Evolutionary conservation across 2,113 vertebrate species (phyloP).

Genomic region (Corydoras maculifer): DNA sequence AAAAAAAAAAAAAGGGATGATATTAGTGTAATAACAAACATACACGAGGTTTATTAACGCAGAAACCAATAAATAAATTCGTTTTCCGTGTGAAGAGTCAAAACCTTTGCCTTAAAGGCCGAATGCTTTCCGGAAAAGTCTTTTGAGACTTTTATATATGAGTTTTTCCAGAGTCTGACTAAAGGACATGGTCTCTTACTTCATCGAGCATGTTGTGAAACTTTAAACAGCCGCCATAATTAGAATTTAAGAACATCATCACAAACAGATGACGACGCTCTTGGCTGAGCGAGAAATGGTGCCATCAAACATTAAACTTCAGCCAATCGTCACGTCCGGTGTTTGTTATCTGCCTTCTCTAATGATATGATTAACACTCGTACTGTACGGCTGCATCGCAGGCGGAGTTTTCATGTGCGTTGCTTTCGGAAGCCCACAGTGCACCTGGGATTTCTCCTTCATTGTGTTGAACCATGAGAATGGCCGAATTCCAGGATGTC

Average conservation of each 20-base stretch:
- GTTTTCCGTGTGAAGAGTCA: no score
- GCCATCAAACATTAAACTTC: constrained; percentile 3
- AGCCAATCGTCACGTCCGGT: background rate
- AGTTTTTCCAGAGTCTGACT: constrained; percentile 20
- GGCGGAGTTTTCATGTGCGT: background rate
- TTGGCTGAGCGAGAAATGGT: background rate
- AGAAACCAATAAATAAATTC: no score
- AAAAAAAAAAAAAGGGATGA: constrained; percentile 12
- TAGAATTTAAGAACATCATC: background rate
- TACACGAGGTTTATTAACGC: no score
- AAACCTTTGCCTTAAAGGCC: background rate
- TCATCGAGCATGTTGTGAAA: constrained; percentile 5
- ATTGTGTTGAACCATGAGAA: constrained; percentile 29
- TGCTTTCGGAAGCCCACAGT: constrained; percentile 4
- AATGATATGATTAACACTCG: no score
- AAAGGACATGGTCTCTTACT: background rate
- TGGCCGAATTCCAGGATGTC: constrained; percentile 32
- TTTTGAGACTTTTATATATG: constrained; percentile 18
- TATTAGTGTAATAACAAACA: no score
- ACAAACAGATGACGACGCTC: constrained; percentile 8
- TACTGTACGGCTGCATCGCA: no score
- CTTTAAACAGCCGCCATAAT: background rate
- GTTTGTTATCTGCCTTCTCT: background rate
- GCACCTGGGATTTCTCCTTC: constrained; percentile 28
- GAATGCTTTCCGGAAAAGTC: constrained; percentile 3